Evolutionary conservation across 2,888 invertebrate genomes (phyloP), one percentile per base, ranked within the genome.

Genomic region (Litoditis marina): DNA sequence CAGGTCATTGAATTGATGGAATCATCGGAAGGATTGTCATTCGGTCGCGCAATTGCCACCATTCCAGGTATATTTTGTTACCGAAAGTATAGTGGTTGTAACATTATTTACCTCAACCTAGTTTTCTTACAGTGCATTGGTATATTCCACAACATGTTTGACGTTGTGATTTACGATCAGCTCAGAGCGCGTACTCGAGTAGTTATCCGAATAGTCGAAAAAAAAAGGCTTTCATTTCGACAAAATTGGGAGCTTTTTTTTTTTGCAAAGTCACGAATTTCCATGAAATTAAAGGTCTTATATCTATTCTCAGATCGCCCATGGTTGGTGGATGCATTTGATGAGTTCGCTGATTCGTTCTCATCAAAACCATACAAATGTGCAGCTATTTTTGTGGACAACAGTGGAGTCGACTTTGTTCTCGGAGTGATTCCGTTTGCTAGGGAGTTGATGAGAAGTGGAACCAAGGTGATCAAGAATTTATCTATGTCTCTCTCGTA

Each of bases 311-410:
- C 69, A 86, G 88, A 87, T 65, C 88, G 94, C 67, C 94, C 95
- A 6, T 95, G 95, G 94, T 86, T 95, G 67, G 87, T 89, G 80
- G 95, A 95, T 85, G 88, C 90, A 82, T 87, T 93, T 78, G 92
- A 94, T 79, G 86, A 86, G 57, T 95, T 93, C 92, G 85, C 90
- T 68, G 85, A 87, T 44, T 88, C 90, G 77, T 83, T 93, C 70
- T 52, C 59, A 13, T 86, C 88, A 85, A 72, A 69, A 16, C 60
- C 61, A 2, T 92, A 94, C 84, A 89, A 89, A 83, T 92, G 92
- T 86, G 92, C 91, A 53, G 90, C 90, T 28, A 89, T 96, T 76
- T 96, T 96, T 86, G 91, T 94, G 52, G 95, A 96, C 83, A 96
- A 96, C 84, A 92, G 93, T 28, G 96, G 95, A 13, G 90, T 92